Evolutionary conservation across 1,140 invertebrate species (phyloP).

Genomic region (Heliothis subflexa): DNA sequence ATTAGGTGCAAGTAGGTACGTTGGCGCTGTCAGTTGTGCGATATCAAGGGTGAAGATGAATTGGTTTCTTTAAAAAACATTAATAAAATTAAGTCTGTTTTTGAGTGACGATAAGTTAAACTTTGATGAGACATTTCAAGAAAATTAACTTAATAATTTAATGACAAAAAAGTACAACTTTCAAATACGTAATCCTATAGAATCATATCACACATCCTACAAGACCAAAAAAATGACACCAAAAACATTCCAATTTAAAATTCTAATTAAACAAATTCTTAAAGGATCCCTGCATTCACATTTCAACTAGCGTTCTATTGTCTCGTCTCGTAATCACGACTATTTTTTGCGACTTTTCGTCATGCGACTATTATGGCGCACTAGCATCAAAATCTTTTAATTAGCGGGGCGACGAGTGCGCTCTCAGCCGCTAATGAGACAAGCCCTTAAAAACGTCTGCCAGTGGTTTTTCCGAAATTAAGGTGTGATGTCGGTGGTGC

Average conservation of each 20-base stretch:
- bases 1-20: conserved; percentile 64
- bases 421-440: conserved; percentile 75
- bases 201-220: too few relatives aligned
- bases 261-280: conserved; percentile 41
- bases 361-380: conserved; percentile 45
- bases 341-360: conserved; percentile 37
- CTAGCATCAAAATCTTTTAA: conserved; percentile 67
- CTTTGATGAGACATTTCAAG: too few relatives aligned
- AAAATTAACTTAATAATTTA: too few relatives aligned
- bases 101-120: neutral
- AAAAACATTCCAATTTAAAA: conserved; percentile 16
- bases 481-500: conserved; percentile 12
- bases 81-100: conserved; percentile 11
- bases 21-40: conserved; percentile 64
- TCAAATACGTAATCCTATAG: neutral
- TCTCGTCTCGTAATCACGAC: conserved; percentile 10
- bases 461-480: conserved; percentile 41
- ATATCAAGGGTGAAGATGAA: conserved; percentile 32
- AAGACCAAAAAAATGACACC: neutral
- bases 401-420: conserved; percentile 58
- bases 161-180: neutral
- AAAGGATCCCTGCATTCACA: conserved; percentile 1
- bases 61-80: conserved; percentile 6
- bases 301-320: conserved; percentile 23
- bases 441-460: conserved; percentile 67